These are phyloP conservation scores for Cossypha caffra DNA, from an alignment of 2,797 vertebrate genomes.

Conservation along the genomic window DNA sequence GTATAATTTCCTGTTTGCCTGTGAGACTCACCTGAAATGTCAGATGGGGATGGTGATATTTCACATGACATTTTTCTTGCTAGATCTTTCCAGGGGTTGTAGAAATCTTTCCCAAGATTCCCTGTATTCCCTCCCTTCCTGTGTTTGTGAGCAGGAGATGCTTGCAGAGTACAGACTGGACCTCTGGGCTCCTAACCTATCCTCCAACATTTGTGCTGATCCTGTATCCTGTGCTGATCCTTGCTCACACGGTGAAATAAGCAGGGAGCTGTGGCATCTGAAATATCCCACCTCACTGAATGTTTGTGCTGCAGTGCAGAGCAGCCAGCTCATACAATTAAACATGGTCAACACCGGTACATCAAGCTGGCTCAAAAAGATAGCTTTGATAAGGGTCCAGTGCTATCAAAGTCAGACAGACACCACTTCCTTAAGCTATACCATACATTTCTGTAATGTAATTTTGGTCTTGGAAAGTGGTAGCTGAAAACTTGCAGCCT, in stretches of 20 bases:
- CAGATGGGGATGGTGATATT: background rate
- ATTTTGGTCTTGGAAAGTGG: background rate
- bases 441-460: background rate
- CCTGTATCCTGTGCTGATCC: background rate
- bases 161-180: background rate
- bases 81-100: background rate
- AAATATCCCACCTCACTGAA: background rate
- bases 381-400: background rate
- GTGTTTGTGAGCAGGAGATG: background rate
- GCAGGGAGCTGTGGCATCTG: rapidly evolving
- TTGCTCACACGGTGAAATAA: background rate
- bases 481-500: background rate
- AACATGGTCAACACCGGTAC: background rate
- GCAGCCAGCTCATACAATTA: background rate
- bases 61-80: background rate
- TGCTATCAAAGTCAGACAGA: background rate
- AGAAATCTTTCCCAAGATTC: background rate
- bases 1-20: background rate
- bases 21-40: background rate
- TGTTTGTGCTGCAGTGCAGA: background rate
- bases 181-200: background rate
- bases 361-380: background rate
- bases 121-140: background rate
- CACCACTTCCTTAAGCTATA: background rate
- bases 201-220: background rate